phyloP scores from a whole-genome alignment of 1,140 invertebrate species.

The Caenorhabditis latens region DNA sequence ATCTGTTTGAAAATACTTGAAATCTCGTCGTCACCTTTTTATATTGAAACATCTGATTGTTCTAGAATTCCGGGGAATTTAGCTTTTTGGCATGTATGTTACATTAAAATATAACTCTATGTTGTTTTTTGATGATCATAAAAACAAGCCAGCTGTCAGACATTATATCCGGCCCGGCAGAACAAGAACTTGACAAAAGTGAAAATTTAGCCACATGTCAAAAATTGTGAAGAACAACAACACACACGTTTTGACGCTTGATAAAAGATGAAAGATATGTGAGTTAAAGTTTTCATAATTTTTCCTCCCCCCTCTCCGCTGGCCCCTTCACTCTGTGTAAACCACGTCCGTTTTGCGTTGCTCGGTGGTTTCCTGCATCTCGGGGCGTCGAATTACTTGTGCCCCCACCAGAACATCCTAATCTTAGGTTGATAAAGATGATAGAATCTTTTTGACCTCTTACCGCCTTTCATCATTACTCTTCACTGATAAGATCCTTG shows the following conservation, averaged over 20 bases:
- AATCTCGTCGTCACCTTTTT: neutral
- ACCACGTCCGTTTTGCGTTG: constrained; percentile 9
- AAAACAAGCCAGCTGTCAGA: constrained; percentile 6
- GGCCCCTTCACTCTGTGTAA: neutral
- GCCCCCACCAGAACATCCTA: constrained; percentile 41
- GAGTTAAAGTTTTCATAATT: constrained; percentile 55
- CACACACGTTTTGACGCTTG: constrained; percentile 35
- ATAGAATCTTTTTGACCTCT: constrained; percentile 52
- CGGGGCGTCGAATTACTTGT: constrained; percentile 43
- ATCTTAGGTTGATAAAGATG: constrained; percentile 48
- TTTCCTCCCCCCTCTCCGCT: neutral
- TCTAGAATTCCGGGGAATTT: neutral
- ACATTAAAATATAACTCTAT: neutral
- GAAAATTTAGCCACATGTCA: constrained; percentile 32
- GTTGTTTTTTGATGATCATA: constrained; percentile 24
- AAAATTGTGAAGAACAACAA: constrained; percentile 40
- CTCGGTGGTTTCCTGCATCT: constrained; percentile 39
- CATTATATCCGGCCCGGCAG: neutral
- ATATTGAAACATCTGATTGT: neutral
- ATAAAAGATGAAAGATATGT: constrained; percentile 52
- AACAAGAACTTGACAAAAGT: constrained; percentile 1
- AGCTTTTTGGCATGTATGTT: neutral
- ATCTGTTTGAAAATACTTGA: constrained; percentile 56
- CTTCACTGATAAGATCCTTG: constrained; percentile 25
- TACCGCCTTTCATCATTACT: constrained; percentile 13